Conservation (phyloP, 2,888 invertebrate species). For the Drosophila imparisetae region DNA sequence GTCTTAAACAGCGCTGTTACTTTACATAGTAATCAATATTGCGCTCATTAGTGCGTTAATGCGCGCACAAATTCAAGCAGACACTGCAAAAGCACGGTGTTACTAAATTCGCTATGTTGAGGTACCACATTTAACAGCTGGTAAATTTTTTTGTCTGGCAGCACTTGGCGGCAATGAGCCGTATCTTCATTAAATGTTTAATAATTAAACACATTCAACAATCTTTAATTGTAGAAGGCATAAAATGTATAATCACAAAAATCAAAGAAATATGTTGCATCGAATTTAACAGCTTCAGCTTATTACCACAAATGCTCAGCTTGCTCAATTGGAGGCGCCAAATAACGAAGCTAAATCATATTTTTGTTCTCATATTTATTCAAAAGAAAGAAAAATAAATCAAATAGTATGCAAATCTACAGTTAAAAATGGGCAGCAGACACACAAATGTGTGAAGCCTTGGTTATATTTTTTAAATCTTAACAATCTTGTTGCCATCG, state of each 20-base stretch:
- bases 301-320: background rate
- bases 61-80: background rate
- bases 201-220: background rate
- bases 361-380: constrained; percentile 25
- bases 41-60: constrained; percentile 7
- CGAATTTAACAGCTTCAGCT: background rate
- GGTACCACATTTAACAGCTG: background rate
- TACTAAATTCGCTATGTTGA: background rate
- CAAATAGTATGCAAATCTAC: constrained; percentile 27
- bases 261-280: background rate
- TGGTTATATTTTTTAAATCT: constrained; percentile 43
- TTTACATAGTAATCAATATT: background rate
- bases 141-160: background rate
- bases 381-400: constrained; percentile 9
- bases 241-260: background rate
- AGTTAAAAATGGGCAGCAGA: constrained; percentile 13
- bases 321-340: background rate
- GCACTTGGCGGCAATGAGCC: background rate
- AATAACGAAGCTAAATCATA: background rate
- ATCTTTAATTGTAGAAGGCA: background rate
- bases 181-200: background rate
- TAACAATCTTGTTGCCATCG: constrained; percentile 70
- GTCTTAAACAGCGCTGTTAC: background rate
- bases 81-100: background rate
- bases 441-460: background rate